A percentile compares a stretch with the other conserved stretches of the same genome.
Evolutionary conservation across 1,140 invertebrate genomes (phyloP).

Genomic region (Heliothis virescens): DNA sequence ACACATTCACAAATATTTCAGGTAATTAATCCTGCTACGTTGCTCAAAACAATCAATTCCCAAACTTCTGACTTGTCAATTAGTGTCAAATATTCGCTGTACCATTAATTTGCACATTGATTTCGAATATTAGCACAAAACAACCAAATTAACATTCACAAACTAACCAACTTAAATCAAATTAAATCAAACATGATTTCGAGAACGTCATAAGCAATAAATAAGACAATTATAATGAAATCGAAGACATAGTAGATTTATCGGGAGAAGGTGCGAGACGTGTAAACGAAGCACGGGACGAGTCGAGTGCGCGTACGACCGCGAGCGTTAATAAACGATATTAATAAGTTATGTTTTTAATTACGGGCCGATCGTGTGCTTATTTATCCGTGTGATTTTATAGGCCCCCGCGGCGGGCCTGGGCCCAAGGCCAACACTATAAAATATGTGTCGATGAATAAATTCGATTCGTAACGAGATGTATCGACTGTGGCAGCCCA

Average conservation of each 20-base stretch:
- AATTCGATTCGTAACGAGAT: slow-evolving; percentile 84
- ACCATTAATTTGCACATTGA: slow-evolving; percentile 4
- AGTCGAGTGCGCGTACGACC: slow-evolving; percentile 47
- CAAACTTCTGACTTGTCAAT: slow-evolving; percentile 30
- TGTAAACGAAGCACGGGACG: slow-evolving; percentile 35
- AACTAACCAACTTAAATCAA: slow-evolving; percentile 39
- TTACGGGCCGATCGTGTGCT: slow-evolving; percentile 75
- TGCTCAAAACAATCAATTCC: slow-evolving; percentile 12
- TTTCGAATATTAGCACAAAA: neutral
- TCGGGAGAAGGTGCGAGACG: slow-evolving; percentile 26
- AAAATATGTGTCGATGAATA: slow-evolving; percentile 82
- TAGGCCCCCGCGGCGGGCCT: slow-evolving; percentile 78
- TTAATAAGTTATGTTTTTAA: slow-evolving; percentile 85
- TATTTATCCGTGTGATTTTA: slow-evolving; percentile 85
- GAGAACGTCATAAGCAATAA: slow-evolving; percentile 27
- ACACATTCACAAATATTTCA: slow-evolving; percentile 7
- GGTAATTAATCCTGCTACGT: neutral
- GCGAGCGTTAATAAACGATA: slow-evolving; percentile 81
- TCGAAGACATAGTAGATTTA: slow-evolving; percentile 38
- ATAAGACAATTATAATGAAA: slow-evolving; percentile 40
- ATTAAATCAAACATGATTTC: slow-evolving; percentile 39
- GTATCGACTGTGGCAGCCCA: slow-evolving; percentile 75
- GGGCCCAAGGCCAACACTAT: slow-evolving; percentile 67
- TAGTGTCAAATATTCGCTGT: slow-evolving; percentile 13
- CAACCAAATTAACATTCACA: slow-evolving; percentile 33